A percentile compares a stretch with the other conserved stretches of the same genome.
These are phyloP conservation scores for Autographa gamma DNA, from an alignment of 2,888 invertebrate species.

Conservation along the genomic window DNA sequence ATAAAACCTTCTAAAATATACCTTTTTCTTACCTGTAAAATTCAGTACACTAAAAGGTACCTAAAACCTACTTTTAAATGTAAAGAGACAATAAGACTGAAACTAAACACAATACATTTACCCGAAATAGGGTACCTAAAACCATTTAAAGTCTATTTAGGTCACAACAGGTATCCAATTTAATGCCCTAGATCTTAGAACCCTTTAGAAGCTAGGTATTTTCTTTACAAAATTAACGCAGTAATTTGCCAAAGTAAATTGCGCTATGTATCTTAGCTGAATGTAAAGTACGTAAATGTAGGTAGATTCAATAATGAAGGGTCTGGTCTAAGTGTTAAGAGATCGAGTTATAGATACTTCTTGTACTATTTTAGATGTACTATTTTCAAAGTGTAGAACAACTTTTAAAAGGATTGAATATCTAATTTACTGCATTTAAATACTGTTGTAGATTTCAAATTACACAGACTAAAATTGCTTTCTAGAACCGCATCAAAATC, in stretches of 20 bases:
- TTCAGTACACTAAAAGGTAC: no score
- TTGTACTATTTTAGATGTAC: neutral
- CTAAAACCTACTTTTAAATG: no score
- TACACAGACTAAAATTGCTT: no score
- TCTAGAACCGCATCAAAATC: no score
- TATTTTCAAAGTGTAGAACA: no score
- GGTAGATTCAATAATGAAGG: conserved; percentile 60
- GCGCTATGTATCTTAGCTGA: conserved; percentile 48
- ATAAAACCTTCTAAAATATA: no score
- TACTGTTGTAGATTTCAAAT: no score
- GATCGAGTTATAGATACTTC: neutral
- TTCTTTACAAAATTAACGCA: conserved; percentile 61
- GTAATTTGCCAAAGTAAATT: conserved; percentile 64
- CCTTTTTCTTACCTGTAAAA: no score
- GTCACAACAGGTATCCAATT: conserved; percentile 26
- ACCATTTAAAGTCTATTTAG: neutral
- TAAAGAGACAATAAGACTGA: neutral
- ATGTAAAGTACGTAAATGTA: conserved; percentile 49
- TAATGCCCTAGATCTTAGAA: conserved; percentile 22
- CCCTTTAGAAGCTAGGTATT: conserved; percentile 50
- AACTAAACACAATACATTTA: neutral
- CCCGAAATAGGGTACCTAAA: conserved; percentile 1
- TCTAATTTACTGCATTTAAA: no score
- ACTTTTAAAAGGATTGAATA: no score
- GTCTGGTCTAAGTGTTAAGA: conserved; percentile 14